These are phyloP conservation scores for Okamejei kenojei DNA, from an alignment of 2,797 vertebrate species.

Conservation along the genomic window DNA sequence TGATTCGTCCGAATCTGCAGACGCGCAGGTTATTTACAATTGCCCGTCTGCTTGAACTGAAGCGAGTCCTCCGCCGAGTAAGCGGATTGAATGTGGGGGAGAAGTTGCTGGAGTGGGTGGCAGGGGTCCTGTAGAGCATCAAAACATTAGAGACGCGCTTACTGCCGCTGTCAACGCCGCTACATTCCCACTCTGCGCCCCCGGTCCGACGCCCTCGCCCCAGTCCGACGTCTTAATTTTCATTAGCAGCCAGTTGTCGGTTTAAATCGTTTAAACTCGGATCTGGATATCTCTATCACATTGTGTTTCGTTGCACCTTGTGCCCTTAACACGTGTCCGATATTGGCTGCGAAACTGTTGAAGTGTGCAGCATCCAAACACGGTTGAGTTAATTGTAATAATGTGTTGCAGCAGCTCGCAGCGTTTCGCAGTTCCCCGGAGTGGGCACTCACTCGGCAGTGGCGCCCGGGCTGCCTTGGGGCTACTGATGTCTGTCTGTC, in stretches of 20 bases:
- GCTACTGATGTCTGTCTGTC: not conserved
- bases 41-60: not conserved
- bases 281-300: no score
- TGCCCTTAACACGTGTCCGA: not conserved
- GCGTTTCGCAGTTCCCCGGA: not conserved
- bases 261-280: not conserved
- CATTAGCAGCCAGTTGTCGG: not conserved
- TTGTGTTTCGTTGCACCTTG: no score
- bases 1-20: not conserved
- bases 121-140: not conserved
- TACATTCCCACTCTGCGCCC: not conserved
- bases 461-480: not conserved
- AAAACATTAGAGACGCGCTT: not conserved
- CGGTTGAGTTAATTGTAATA: not conserved
- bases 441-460: not conserved
- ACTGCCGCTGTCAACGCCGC: not conserved
- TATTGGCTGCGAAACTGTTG: not conserved
- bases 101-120: not conserved
- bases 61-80: not conserved
- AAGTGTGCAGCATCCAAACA: not conserved
- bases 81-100: no score
- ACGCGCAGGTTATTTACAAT: conserved; percentile 31
- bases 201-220: not conserved
- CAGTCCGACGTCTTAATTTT: not conserved
- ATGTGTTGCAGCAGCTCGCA: not conserved